Conservation (phyloP, 2,113 vertebrate genomes). For the Phodopus roborovskii region DNA sequence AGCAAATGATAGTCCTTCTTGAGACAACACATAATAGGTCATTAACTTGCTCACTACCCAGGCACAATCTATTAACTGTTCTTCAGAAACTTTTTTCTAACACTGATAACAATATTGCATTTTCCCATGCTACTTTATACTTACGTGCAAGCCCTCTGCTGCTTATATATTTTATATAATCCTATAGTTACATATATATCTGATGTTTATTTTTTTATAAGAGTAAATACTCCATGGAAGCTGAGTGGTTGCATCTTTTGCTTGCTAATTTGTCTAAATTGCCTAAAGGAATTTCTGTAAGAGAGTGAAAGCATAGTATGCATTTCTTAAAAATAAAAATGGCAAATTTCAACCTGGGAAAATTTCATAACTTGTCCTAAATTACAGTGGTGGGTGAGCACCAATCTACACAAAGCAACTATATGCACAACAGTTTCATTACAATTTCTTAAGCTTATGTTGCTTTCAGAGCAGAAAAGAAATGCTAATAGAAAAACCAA, state of each 20-base stretch:
- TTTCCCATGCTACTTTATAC: background rate
- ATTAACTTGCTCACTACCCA: background rate
- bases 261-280: background rate
- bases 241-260: background rate
- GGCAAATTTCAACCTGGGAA: background rate
- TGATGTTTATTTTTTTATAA: background rate
- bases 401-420: background rate
- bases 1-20: background rate
- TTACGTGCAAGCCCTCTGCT: background rate
- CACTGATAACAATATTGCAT: background rate
- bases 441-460: background rate
- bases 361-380: background rate
- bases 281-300: background rate
- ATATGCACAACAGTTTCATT: background rate
- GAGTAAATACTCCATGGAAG: background rate
- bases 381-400: background rate
- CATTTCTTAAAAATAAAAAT: background rate
- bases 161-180: background rate
- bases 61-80: background rate
- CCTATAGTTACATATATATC: no score
- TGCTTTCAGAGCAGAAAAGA: slow-evolving; percentile 26
- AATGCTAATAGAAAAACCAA: background rate
- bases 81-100: background rate
- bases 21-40: background rate
- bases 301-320: background rate